Evolutionary conservation across 2,113 vertebrate species (phyloP).

Genomic region (Tautogolabrus adspersus): DNA sequence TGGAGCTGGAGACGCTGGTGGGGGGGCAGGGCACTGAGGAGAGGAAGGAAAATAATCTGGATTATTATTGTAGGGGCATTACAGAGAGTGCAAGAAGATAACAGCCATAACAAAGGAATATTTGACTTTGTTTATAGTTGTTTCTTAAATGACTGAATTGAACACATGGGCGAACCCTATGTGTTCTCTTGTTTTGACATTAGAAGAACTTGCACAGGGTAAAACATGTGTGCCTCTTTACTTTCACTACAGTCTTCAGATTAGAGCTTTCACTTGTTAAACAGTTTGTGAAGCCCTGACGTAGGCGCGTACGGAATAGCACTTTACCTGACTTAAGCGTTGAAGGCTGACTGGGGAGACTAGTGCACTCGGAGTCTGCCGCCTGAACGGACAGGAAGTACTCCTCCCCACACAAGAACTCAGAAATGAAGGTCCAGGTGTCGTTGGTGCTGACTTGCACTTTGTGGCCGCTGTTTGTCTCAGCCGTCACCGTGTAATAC

Average conservation of each 20-base stretch:
- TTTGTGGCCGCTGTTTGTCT: conserved; percentile 59
- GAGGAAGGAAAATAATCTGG: not conserved
- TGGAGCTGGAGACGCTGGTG: conserved; percentile 56
- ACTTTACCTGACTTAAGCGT: conserved; percentile 78
- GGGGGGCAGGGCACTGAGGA: conserved; percentile 78
- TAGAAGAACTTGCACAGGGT: too few species aligned
- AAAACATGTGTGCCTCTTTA: too few species aligned
- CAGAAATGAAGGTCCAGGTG: conserved; percentile 74
- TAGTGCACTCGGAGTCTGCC: conserved; percentile 71
- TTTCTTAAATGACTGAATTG: too few species aligned
- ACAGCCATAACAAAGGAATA: too few species aligned
- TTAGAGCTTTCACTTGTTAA: not conserved
- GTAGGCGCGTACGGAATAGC: not conserved
- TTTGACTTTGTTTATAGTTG: too few species aligned
- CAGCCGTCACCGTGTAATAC: conserved; percentile 77
- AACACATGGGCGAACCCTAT: too few species aligned
- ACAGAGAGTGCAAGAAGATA: too few species aligned
- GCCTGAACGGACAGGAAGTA: conserved; percentile 81
- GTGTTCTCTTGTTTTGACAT: too few species aligned
- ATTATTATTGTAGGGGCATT: not conserved
- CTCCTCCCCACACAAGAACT: conserved; percentile 79
- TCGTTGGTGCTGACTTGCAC: conserved; percentile 72
- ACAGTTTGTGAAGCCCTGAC: not conserved
- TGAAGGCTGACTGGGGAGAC: conserved; percentile 61
- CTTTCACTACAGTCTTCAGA: too few species aligned